Percentiles rank a stretch among this genome's conserved stretches.
Conservation (phyloP, 1,140 invertebrate species). For the Amyelois transitella region DNA sequence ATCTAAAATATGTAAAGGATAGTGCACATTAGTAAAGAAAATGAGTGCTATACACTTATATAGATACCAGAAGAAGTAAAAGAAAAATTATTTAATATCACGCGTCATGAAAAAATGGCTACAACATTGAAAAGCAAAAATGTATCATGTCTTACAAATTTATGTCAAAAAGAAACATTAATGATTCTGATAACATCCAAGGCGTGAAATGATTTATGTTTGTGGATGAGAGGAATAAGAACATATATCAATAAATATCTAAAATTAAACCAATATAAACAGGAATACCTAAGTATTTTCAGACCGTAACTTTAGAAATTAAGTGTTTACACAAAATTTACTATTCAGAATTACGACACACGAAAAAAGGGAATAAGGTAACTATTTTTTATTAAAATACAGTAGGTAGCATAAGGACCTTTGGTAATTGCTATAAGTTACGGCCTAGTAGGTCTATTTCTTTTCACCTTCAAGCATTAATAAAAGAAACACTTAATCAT, state of each 20-base stretch:
- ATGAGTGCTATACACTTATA: neutral
- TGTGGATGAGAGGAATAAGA: no score
- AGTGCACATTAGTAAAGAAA: neutral
- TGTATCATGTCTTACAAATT: no score
- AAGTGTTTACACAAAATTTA: no score
- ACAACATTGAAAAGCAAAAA: neutral
- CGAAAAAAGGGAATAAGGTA: no score
- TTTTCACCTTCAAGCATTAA: neutral
- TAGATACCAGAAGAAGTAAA: neutral
- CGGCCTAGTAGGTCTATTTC: neutral
- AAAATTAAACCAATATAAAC: no score
- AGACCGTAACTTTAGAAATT: neutral
- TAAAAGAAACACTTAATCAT: conserved; percentile 6
- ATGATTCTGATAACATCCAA: neutral
- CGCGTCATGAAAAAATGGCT: neutral
- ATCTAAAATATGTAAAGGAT: neutral
- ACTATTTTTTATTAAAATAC: no score
- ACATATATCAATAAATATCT: no score
- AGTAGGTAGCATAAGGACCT: no score
- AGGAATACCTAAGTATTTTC: no score
- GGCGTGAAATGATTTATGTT: neutral
- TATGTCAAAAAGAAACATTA: neutral
- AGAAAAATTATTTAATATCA: neutral
- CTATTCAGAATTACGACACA: no score
- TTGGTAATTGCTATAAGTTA: no score